These are phyloP conservation scores for Halcyon smyrnensis DNA, from an alignment of 2,797 vertebrate species.

Conservation along the genomic window DNA sequence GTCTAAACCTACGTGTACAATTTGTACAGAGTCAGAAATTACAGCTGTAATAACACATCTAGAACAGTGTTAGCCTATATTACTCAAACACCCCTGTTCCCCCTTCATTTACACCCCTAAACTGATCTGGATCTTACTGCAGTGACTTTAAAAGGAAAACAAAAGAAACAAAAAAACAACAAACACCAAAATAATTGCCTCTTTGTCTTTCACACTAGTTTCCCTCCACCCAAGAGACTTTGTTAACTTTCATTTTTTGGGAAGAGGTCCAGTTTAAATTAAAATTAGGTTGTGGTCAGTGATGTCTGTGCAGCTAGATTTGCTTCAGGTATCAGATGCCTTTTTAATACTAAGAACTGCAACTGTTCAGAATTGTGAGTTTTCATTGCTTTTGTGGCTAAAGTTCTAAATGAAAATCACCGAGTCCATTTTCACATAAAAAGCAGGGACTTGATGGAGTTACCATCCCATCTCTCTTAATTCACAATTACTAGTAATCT, in stretches of 20 bases:
- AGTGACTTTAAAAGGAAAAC: slow-evolving; percentile 43
- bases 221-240: slow-evolving; percentile 6
- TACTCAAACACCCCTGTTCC: slow-evolving; percentile 59
- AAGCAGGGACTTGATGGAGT: background rate
- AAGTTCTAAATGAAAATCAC: background rate
- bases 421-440: background rate
- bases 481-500: background rate
- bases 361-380: background rate
- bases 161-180: background rate
- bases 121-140: slow-evolving; percentile 57
- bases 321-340: slow-evolving; percentile 45
- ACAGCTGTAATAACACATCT: slow-evolving; percentile 72
- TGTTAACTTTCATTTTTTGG: slow-evolving; percentile 1
- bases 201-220: slow-evolving; percentile 46
- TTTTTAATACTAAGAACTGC: slow-evolving; percentile 39
- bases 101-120: slow-evolving; percentile 50
- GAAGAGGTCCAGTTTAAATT: slow-evolving; percentile 36
- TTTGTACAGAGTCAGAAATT: slow-evolving; percentile 71
- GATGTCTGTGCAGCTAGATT: slow-evolving; percentile 47
- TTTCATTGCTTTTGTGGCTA: slow-evolving; percentile 31
- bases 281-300: background rate
- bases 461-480: background rate
- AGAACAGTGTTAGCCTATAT: slow-evolving; percentile 79
- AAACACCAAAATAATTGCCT: slow-evolving; percentile 32
- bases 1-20: slow-evolving; percentile 71